Conservation (phyloP, 35 echinoderm and acorn worm genomes). For the Lytechinus pictus region DNA sequence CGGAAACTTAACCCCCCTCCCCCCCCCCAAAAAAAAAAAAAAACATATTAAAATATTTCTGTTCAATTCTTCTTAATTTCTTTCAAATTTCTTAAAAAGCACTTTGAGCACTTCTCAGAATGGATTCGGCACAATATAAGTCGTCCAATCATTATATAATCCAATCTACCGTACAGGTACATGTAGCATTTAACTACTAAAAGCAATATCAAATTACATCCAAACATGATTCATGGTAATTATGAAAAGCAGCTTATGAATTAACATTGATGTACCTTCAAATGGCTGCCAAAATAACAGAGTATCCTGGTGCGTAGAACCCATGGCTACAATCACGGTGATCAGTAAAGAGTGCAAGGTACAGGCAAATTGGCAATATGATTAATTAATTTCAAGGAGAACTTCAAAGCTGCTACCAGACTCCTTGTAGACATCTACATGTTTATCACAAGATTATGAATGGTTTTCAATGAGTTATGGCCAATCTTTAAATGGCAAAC, state of each 20-base stretch:
- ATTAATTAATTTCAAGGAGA: not conserved
- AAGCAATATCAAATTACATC: no score
- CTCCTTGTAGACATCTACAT: not conserved
- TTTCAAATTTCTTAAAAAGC: no score
- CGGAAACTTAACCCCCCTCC: no score
- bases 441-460: not conserved
- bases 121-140: no score
- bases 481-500: not conserved
- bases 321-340: not conserved
- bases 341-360: not conserved
- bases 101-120: no score
- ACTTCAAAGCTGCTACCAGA: not conserved
- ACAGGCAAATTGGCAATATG: not conserved
- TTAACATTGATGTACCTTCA: constrained; percentile 20
- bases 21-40: no score
- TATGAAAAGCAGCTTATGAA: not conserved
- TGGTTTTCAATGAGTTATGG: not conserved
- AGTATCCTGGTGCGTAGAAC: not conserved
- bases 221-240: no score
- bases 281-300: constrained; percentile 33
- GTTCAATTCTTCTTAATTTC: no score
- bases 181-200: no score
- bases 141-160: no score
- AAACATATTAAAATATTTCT: no score
- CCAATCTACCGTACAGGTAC: no score